Percentiles rank a stretch among this genome's conserved stretches.
phyloP scores from a whole-genome alignment of 2,888 invertebrate genomes.

The Cenopis cana region DNA sequence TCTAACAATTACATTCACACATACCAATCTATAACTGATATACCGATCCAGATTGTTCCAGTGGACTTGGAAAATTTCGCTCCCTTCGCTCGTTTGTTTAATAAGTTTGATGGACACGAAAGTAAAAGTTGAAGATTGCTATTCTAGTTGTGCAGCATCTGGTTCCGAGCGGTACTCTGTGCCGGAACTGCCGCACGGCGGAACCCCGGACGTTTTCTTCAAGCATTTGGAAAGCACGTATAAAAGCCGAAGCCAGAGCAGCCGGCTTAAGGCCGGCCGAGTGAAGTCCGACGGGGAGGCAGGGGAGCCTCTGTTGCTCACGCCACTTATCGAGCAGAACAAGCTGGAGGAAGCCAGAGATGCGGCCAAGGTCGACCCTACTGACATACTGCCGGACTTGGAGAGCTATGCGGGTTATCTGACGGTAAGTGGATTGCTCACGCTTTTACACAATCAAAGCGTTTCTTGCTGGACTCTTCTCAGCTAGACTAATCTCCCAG shows the following conservation, averaged over 20 bases:
- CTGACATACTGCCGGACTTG: constrained; percentile 72
- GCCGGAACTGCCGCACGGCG: constrained; percentile 75
- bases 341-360: constrained; percentile 79
- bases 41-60: too few relatives aligned
- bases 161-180: constrained; percentile 59
- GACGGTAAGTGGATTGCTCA: constrained; percentile 61
- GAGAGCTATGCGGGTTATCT: constrained; percentile 81
- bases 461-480: too few relatives aligned
- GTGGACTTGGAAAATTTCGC: too few relatives aligned
- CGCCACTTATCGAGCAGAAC: constrained; percentile 78
- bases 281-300: neutral
- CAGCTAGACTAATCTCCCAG: too few relatives aligned
- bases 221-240: constrained; percentile 76
- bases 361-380: constrained; percentile 73
- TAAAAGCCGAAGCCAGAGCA: constrained; percentile 56
- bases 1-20: too few relatives aligned
- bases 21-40: too few relatives aligned
- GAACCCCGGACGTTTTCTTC: constrained; percentile 76
- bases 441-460: too few relatives aligned
- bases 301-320: neutral
- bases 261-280: neutral
- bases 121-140: too few relatives aligned
- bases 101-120: too few relatives aligned
- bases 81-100: too few relatives aligned
- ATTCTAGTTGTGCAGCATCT: constrained; percentile 59